Percentiles rank a stretch among this genome's conserved stretches.
phyloP scores from a whole-genome alignment of 2,797 vertebrate species.

The Furcifer pardalis region DNA sequence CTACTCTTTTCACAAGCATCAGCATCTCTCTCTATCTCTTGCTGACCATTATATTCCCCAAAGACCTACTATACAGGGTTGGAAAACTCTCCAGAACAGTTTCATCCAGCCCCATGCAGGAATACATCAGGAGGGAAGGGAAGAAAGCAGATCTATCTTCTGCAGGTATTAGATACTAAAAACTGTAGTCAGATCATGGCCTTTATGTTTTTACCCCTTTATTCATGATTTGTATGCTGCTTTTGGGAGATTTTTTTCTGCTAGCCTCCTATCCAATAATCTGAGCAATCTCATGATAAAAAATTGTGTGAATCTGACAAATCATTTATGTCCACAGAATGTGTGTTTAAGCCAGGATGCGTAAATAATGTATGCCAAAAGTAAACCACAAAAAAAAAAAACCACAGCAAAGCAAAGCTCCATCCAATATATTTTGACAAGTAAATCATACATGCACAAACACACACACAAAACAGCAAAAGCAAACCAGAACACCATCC shows the following conservation, averaged over 20 bases:
- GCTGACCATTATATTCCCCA: no score
- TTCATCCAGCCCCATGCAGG: no score
- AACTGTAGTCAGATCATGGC: no score
- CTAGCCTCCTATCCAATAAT: slow-evolving; percentile 8
- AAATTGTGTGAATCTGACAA: slow-evolving; percentile 23
- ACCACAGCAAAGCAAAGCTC: not conserved
- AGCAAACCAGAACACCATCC: slow-evolving; percentile 2
- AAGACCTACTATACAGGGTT: no score
- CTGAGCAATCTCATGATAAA: slow-evolving; percentile 25
- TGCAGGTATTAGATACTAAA: no score
- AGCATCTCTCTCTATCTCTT: no score
- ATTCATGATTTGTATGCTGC: not conserved
- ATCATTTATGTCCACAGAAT: not conserved
- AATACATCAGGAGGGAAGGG: no score
- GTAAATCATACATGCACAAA: no score
- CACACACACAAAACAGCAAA: not conserved
- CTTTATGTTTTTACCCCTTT: not conserved
- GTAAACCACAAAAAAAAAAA: not conserved
- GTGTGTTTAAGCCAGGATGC: slow-evolving; percentile 25
- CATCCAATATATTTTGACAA: slow-evolving; percentile 54
- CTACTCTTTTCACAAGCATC: no score
- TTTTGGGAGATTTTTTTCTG: not conserved
- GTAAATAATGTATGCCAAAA: slow-evolving; percentile 49
- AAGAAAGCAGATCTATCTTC: no score
- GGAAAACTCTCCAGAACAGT: no score